These are phyloP conservation scores for Melipona quadrifasciata DNA, from an alignment of 1,140 invertebrate species.

Conservation along the genomic window DNA sequence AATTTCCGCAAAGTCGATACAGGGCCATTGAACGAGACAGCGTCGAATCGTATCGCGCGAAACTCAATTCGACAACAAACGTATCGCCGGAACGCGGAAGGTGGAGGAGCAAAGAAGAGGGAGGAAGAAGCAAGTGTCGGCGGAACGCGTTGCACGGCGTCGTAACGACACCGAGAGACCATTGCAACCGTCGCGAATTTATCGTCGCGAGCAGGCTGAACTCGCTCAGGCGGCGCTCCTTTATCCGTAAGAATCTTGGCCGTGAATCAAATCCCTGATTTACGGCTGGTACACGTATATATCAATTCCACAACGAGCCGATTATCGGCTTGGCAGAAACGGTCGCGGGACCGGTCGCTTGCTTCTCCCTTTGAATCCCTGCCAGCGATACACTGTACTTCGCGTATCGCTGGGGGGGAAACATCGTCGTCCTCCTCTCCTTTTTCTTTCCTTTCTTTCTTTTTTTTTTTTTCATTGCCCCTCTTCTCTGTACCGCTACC, in stretches of 20 bases:
- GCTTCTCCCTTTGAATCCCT: conserved; percentile 68
- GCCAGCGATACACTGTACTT: conserved; percentile 64
- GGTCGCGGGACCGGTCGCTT: conserved; percentile 54
- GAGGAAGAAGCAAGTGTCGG: background rate
- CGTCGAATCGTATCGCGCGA: background rate
- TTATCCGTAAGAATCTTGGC: conserved; percentile 72
- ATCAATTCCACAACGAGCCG: conserved; percentile 76
- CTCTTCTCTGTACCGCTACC: background rate
- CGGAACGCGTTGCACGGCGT: background rate
- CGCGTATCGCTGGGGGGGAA: conserved; percentile 17
- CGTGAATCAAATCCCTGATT: conserved; percentile 74
- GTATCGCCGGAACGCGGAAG: background rate
- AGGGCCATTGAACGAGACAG: background rate
- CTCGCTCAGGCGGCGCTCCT: conserved; percentile 46
- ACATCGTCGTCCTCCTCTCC: conserved; percentile 1
- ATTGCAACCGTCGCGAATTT: conserved; percentile 63
- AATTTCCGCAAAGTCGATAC: background rate
- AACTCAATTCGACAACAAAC: background rate
- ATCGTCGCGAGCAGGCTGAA: conserved; percentile 32
- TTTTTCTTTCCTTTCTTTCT: background rate
- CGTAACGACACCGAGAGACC: conserved; percentile 14
- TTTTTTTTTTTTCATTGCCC: background rate
- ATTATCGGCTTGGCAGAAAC: conserved; percentile 73
- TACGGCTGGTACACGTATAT: conserved; percentile 69
- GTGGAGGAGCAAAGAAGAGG: background rate